phyloP scores from a whole-genome alignment of 35 echinoderm and acorn worm species.

The Lytechinus variegatus region DNA sequence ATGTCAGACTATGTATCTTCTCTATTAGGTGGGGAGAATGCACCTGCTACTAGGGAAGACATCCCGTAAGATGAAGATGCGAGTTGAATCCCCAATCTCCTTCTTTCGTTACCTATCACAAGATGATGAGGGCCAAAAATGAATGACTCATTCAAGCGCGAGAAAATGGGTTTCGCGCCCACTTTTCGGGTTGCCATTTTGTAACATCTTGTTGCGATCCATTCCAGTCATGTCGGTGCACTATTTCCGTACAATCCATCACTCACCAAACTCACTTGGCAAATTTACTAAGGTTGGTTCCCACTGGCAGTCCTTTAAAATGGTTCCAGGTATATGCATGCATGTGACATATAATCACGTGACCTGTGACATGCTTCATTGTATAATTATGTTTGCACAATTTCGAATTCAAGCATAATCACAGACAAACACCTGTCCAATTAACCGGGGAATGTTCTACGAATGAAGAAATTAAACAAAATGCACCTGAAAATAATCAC shows the following conservation, averaged over 20 bases:
- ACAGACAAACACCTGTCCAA: too few relatives aligned
- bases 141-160: background rate
- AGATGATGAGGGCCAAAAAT: background rate
- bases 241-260: background rate
- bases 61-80: background rate
- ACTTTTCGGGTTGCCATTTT: background rate
- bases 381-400: too few relatives aligned
- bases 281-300: background rate
- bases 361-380: too few relatives aligned
- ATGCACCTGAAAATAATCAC: too few relatives aligned
- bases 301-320: background rate
- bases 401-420: too few relatives aligned
- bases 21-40: background rate
- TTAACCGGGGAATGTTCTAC: too few relatives aligned
- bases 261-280: background rate
- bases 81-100: background rate
- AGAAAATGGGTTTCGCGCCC: background rate
- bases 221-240: constrained; percentile 9
- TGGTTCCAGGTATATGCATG: background rate
- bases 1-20: background rate
- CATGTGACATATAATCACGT: too few relatives aligned
- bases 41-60: background rate
- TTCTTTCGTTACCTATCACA: background rate
- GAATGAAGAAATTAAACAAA: too few relatives aligned
- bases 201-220: background rate